A percentile compares a stretch with the other conserved stretches of the same genome.
phyloP scores from a whole-genome alignment of 2,797 vertebrate genomes.

The Gadopsis bispinosus region DNA sequence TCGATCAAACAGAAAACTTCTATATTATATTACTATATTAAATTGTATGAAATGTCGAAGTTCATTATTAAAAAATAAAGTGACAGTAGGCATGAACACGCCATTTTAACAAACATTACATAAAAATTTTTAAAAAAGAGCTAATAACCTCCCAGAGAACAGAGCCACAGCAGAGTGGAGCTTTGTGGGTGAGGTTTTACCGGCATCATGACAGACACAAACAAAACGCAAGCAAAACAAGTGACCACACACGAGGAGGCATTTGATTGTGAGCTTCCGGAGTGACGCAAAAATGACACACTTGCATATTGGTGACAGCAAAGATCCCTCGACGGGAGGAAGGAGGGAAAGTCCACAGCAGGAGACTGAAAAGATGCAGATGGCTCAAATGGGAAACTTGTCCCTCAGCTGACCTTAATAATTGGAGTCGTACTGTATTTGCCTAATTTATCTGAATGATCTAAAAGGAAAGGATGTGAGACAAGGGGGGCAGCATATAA shows the following conservation, averaged over 20 bases:
- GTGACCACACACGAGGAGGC: not conserved
- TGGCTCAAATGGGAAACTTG: conserved; percentile 29
- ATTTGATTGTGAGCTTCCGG: conserved; percentile 1
- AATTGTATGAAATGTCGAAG: not conserved
- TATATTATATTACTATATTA: too few species aligned
- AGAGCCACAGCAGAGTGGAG: not conserved
- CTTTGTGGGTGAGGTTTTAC: not conserved
- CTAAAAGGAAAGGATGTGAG: conserved; percentile 33
- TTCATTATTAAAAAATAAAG: not conserved
- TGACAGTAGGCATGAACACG: not conserved
- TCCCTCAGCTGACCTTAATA: conserved; percentile 34
- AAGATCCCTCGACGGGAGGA: not conserved
- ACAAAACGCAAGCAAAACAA: conserved; percentile 20
- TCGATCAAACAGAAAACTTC: not conserved
- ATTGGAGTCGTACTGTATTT: conserved; percentile 14
- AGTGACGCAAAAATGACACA: conserved; percentile 29
- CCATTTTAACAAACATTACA: not conserved
- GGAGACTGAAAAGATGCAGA: conserved; percentile 12
- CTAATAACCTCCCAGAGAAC: not conserved
- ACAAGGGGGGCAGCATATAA: not conserved
- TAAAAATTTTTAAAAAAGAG: not conserved
- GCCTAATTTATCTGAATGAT: conserved; percentile 34
- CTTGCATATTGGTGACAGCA: conserved; percentile 26
- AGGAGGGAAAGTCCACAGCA: conserved; percentile 7
- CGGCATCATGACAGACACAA: not conserved